Percentiles rank a stretch among this genome's conserved stretches.
These are phyloP conservation scores for Brachyptera risi DNA, from an alignment of 2,888 invertebrate species.

Conservation along the genomic window DNA sequence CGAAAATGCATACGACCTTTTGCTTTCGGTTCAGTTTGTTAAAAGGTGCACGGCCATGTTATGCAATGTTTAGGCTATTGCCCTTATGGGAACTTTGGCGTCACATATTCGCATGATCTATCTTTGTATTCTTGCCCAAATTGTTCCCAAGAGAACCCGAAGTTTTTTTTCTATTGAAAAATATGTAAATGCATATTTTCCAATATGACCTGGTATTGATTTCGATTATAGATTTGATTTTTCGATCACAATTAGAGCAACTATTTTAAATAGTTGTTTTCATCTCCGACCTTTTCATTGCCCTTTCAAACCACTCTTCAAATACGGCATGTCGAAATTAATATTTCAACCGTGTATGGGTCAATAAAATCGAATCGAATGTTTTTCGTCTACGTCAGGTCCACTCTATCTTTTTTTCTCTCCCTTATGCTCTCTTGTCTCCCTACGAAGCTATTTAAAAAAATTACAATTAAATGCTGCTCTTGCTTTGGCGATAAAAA, in stretches of 20 bases:
- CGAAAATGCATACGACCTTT: slow-evolving; percentile 11
- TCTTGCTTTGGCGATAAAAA: too few species aligned
- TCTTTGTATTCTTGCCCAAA: neutral
- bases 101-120: slow-evolving; percentile 18
- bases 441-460: too few species aligned
- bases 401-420: too few species aligned
- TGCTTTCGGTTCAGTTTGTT: slow-evolving; percentile 13
- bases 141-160: slow-evolving; percentile 1
- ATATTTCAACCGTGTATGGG: too few species aligned
- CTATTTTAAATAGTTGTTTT: too few species aligned
- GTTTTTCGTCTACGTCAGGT: too few species aligned
- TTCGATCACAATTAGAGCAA: neutral
- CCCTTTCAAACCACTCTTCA: too few species aligned
- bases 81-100: slow-evolving; percentile 10
- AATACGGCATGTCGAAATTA: too few species aligned
- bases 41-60: neutral
- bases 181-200: slow-evolving; percentile 7
- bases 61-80: neutral
- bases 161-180: neutral
- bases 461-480: too few species aligned
- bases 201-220: neutral
- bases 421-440: too few species aligned
- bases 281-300: too few species aligned
- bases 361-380: too few species aligned
- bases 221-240: neutral